Evolutionary conservation across 2,888 invertebrate genomes (phyloP), one percentile per base, ranked within the genome.

Genomic region (Cremastinae sp.): DNA sequence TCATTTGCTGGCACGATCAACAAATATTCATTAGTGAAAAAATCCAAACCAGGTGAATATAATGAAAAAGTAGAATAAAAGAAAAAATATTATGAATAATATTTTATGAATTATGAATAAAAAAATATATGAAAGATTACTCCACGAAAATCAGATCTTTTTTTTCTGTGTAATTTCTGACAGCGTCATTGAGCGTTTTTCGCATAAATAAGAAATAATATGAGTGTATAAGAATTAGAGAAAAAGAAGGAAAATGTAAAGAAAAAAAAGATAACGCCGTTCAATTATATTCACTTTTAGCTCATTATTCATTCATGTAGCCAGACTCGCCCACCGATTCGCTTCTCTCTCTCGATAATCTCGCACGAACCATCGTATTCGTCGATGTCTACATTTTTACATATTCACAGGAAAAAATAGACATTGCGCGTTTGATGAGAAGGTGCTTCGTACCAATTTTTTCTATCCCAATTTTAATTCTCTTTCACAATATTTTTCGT

Each of bases 241-340:
- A 45, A 37, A 43, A 37, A 41, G 58, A 56, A 22, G 35, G 45
- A 14, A 28, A 43, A 9, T 22, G 45, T 9, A 12, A 16, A 43
- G 16, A 55, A 12, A 43, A 9, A 35, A 53, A 28, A 14, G 14
- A 16, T 20, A 56, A 47, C 39, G 65, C 70, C 68, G 74, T 76
- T 76, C 74, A 74, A 79, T 79, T 76, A 79, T 74, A 79, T 74
- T 66, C 68, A 28, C 68, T 47, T 71, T 74, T 3, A 5, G 45
- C 74, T 76, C 76, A 76, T 79, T 76, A 79, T 74, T 79, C 78
- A 79, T 79, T 74, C 73, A 74, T 74, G 78, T 61, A 76, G 37
- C 70, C 62, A 79, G 78, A 79, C 78, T 76, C 76, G 76, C 78
- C 76, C 74, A 76, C 74, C 71, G 71, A 79, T 79, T 74, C 65